Evolutionary conservation across 2,888 invertebrate genomes (phyloP).

Genomic region (Tachystola acroxantha): DNA sequence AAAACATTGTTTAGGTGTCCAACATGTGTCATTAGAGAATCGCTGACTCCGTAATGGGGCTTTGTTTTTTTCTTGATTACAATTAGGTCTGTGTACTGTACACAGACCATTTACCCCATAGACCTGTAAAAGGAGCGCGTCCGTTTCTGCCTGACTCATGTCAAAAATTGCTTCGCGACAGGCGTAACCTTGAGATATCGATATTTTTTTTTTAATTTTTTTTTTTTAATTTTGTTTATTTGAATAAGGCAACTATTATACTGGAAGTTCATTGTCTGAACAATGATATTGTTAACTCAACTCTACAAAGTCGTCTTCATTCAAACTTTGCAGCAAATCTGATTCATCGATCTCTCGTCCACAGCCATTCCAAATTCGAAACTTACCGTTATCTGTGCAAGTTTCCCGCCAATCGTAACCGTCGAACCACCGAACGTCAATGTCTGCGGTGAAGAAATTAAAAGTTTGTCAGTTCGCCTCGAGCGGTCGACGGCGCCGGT

Average conservation of each 20-base stretch:
- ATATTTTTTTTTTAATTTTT: no score
- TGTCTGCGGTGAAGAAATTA: constrained; percentile 68
- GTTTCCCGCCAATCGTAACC: constrained; percentile 69
- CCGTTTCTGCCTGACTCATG: no score
- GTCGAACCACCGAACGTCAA: constrained; percentile 60
- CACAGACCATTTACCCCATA: no score
- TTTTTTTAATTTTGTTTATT: no score
- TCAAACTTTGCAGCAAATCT: neutral
- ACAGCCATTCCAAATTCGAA: constrained; percentile 17
- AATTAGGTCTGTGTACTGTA: constrained; percentile 18
- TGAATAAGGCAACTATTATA: no score
- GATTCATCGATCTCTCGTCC: neutral
- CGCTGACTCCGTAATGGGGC: constrained; percentile 50
- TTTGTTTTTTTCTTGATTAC: constrained; percentile 48
- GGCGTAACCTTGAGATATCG: no score
- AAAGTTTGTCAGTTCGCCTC: constrained; percentile 68
- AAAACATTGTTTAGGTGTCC: constrained; percentile 69
- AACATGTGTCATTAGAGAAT: constrained; percentile 63
- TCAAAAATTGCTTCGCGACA: no score
- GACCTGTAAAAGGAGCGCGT: no score
- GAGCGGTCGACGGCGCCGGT: constrained; percentile 57
- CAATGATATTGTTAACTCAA: no score
- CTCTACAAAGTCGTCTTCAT: neutral
- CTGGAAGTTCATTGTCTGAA: no score
- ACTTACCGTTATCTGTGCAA: constrained; percentile 62